Evolutionary conservation across 2,113 vertebrate species (phyloP).

Genomic region (Gambusia affinis): DNA sequence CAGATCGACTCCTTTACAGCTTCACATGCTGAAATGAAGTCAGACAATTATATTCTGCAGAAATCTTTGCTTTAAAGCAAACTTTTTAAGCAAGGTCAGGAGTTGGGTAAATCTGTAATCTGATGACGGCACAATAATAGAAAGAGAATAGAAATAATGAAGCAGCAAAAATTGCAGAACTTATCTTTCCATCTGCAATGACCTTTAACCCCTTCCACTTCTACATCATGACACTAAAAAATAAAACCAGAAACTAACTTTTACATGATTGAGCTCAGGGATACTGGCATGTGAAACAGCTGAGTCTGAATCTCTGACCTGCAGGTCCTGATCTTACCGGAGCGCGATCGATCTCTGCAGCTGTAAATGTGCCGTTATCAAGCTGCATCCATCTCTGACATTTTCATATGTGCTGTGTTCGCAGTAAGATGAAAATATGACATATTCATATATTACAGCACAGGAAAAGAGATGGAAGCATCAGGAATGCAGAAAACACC

Average conservation of each 20-base stretch:
- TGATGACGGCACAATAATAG: too few relatives aligned
- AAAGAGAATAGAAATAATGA: too few relatives aligned
- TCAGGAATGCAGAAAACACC: too few relatives aligned
- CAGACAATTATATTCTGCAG: too few relatives aligned
- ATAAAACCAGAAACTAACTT: not conserved
- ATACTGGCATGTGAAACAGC: not conserved
- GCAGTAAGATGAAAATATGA: not conserved
- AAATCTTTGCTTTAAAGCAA: too few relatives aligned
- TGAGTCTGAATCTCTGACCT: slow-evolving; percentile 33
- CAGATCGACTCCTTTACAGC: too few relatives aligned
- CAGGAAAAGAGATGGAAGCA: too few relatives aligned
- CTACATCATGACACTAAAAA: not conserved
- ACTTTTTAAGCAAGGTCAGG: too few relatives aligned
- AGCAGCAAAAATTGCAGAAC: not conserved
- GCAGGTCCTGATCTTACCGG: slow-evolving; percentile 15
- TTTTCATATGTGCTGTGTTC: slow-evolving; percentile 18
- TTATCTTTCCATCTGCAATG: not conserved
- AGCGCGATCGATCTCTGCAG: slow-evolving; percentile 36
- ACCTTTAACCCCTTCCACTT: not conserved
- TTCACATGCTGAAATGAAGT: too few relatives aligned
- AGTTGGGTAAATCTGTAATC: too few relatives aligned
- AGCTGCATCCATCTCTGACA: slow-evolving; percentile 22
- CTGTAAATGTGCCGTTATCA: slow-evolving; percentile 15
- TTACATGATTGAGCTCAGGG: not conserved
- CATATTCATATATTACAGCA: too few relatives aligned